Evolutionary conservation across 2,797 vertebrate genomes (phyloP), one percentile per base, ranked within the genome.

Genomic region (Fistularia tabacaria): DNA sequence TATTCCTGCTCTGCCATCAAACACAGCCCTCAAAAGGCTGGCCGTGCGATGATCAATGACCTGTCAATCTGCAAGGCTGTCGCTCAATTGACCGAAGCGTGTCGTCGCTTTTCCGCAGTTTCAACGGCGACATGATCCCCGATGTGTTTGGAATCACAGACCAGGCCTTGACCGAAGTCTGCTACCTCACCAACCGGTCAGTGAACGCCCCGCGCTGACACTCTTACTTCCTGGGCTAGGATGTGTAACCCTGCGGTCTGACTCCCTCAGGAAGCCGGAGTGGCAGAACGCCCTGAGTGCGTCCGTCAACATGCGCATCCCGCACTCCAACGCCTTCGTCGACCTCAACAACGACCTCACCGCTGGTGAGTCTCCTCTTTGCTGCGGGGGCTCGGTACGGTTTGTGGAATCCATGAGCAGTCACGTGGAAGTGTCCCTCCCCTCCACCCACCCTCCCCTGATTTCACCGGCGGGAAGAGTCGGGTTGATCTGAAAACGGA

Each of bases 251-350:
- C 25, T 25, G 25, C 5, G 2, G 41, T 47, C 53, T 37, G 14
- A 25, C 15, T 13, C 14, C 11, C 49, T 49, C 64, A 99, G 97
- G 84, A 86, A 60, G 49, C 79, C 80, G 38, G 70, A 60, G 0
- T 93, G 93, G 82, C 83, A 85, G 14, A 74, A 74, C 40, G 93
- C 87, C 0, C 55, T 97, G 62, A 83, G 80, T 49, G 83, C 79
- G 47, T 7, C 62, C 1, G 82, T 68, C 48, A 61, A 61, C 8
- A 92, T 98, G 92, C 83, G 88, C 6, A 64, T 74, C 42, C 97
- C 97, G 7, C 97, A 99, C 69, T 96, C 97, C 36, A 94, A 98
- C 45, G 94, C 96, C 0, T 99, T 99, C 72, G 95, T 97, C 67
- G 94, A 99, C 82, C 90, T 99, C 74, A 94, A 92, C 85, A 91